Evolutionary conservation across 2,888 invertebrate genomes (phyloP).

Genomic region (Pandemis cinnamomeana): DNA sequence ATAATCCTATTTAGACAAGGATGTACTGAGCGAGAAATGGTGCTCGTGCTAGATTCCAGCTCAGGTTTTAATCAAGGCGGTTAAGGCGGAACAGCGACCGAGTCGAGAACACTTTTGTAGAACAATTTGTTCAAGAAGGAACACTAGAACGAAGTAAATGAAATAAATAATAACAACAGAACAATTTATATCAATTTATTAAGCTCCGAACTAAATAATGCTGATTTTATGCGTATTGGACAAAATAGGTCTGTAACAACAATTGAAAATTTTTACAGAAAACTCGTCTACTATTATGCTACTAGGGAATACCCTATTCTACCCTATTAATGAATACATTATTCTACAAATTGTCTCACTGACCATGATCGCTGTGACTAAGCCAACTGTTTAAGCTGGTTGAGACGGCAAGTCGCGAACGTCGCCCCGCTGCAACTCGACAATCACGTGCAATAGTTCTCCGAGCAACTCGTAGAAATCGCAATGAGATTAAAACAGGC

Average conservation of each 20-base stretch:
- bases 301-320: too few relatives aligned
- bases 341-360: background rate
- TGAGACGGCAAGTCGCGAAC: background rate
- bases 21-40: background rate
- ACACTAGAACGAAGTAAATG: background rate
- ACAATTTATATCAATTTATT: background rate
- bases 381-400: background rate
- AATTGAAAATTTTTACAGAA: background rate
- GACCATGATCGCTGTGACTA: background rate
- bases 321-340: too few relatives aligned
- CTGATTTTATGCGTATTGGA: too few relatives aligned
- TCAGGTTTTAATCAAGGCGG: constrained; percentile 71
- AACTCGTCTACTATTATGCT: too few relatives aligned
- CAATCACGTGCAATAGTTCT: background rate
- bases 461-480: background rate
- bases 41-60: background rate
- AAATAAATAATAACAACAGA: background rate
- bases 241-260: too few relatives aligned
- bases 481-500: background rate
- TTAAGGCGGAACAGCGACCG: constrained; percentile 56
- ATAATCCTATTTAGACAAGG: background rate
- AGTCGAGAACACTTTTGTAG: constrained; percentile 30
- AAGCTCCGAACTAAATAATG: too few relatives aligned
- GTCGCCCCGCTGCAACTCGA: background rate
- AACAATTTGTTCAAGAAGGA: constrained; percentile 16